Evolutionary conservation across 2,797 vertebrate species (phyloP).

Genomic region (Iguana delicatissima): DNA sequence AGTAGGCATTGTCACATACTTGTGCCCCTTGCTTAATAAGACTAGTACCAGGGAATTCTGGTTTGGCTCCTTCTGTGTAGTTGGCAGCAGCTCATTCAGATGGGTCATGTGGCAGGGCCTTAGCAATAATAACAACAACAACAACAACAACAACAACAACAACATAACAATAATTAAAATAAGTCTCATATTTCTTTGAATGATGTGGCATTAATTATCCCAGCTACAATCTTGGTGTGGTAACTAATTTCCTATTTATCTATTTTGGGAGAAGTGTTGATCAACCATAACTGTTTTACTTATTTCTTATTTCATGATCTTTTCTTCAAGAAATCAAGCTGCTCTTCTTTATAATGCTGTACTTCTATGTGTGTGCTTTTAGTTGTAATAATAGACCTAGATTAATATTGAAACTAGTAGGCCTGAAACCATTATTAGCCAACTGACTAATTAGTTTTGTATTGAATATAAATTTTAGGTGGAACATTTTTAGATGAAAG

Average conservation of each 20-base stretch:
- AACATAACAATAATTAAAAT: background rate
- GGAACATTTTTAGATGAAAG: background rate
- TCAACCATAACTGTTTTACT: background rate
- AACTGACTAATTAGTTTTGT: background rate
- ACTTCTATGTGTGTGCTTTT: background rate
- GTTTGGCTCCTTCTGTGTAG: background rate
- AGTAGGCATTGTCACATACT: background rate
- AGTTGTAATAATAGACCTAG: background rate
- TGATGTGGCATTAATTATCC: background rate
- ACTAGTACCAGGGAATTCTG: background rate
- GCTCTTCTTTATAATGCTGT: background rate
- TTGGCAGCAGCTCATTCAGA: background rate
- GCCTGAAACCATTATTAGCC: background rate
- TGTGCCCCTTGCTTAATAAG: background rate
- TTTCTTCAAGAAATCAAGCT: background rate
- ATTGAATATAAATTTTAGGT: background rate
- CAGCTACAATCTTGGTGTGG: background rate
- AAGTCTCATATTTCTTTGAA: background rate
- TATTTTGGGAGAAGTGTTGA: background rate
- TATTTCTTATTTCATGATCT: background rate
- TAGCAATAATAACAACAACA: background rate
- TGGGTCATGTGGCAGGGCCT: background rate
- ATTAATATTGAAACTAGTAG: background rate
- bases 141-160: too few species aligned
- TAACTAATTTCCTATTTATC: background rate